A percentile compares a stretch with the other conserved stretches of the same genome.
These are phyloP conservation scores for Choristoneura rosaceana DNA, from an alignment of 2,888 invertebrate genomes.

Conservation along the genomic window DNA sequence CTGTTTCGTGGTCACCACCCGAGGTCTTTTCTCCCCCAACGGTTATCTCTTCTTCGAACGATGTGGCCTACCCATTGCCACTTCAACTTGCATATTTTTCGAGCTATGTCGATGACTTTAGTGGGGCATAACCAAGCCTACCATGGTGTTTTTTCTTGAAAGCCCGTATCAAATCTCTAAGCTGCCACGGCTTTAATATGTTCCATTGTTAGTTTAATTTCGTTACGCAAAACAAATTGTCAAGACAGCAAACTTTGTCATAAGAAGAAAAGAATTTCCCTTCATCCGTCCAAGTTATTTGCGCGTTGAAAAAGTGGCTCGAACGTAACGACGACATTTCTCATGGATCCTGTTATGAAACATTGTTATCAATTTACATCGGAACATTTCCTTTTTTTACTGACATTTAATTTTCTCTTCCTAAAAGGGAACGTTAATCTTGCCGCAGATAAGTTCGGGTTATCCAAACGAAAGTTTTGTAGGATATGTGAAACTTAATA, in stretches of 20 bases:
- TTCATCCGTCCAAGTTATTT: slow-evolving; percentile 8
- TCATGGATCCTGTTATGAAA: slow-evolving; percentile 43
- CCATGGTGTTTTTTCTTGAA: too few species aligned
- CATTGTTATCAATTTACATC: slow-evolving; percentile 48
- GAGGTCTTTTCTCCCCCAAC: too few species aligned
- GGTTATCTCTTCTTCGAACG: too few species aligned
- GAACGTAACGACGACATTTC: slow-evolving; percentile 27
- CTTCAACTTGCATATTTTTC: too few species aligned
- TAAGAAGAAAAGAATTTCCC: background rate
- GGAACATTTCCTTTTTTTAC: slow-evolving; percentile 46
- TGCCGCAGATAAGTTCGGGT: slow-evolving; percentile 27
- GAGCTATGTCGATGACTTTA: too few species aligned
- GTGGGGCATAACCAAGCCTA: too few species aligned
- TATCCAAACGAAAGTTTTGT: background rate
- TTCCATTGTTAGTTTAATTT: background rate
- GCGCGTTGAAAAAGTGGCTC: slow-evolving; percentile 18
- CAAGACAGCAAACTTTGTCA: background rate
- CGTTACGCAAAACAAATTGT: background rate
- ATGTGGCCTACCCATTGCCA: too few species aligned
- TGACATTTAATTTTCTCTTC: slow-evolving; percentile 48
- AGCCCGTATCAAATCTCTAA: too few species aligned
- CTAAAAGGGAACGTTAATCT: slow-evolving; percentile 47
- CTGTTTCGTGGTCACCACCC: too few species aligned
- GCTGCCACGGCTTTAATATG: too few species aligned
- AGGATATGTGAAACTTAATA: background rate